A percentile compares a stretch with the other conserved stretches of the same genome.
phyloP scores from a whole-genome alignment of 2,797 vertebrate species.

The Sus cebifrons region DNA sequence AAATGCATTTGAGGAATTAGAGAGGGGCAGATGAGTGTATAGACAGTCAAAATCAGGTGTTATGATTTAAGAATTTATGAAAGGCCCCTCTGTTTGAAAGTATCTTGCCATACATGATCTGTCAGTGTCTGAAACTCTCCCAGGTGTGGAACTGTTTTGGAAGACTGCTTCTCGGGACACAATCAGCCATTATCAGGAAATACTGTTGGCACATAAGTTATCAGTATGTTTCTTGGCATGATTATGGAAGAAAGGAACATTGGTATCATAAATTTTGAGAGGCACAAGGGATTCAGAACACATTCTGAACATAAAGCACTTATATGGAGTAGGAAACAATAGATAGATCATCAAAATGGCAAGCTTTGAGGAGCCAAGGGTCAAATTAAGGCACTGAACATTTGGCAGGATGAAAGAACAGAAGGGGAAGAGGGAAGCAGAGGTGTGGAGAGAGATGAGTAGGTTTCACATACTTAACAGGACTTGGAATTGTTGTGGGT shows the following conservation, averaged over 20 bases:
- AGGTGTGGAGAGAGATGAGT: background rate
- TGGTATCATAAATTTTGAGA: slow-evolving; percentile 59
- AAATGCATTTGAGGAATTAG: background rate
- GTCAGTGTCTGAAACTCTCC: slow-evolving; percentile 5
- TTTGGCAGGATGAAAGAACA: slow-evolving; percentile 5
- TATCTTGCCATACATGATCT: background rate
- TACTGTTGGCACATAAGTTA: slow-evolving; percentile 1
- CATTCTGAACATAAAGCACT: background rate
- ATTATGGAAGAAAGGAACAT: background rate
- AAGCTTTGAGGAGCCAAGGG: slow-evolving; percentile 8
- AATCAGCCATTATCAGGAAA: slow-evolving; percentile 37
- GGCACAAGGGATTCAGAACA: background rate
- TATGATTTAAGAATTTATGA: slow-evolving; percentile 15
- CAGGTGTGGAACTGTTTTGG: slow-evolving; percentile 29
- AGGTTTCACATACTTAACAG: background rate
- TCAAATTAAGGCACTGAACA: slow-evolving; percentile 38
- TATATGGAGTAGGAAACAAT: background rate
- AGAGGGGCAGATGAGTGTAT: background rate
- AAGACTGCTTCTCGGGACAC: background rate
- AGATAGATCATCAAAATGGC: background rate
- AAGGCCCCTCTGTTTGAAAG: slow-evolving; percentile 6
- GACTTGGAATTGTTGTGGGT: background rate
- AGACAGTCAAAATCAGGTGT: background rate
- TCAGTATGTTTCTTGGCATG: background rate
- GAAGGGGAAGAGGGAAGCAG: background rate